These are phyloP conservation scores for Nephila pilipes DNA, from an alignment of 1,140 invertebrate genomes.

Conservation along the genomic window DNA sequence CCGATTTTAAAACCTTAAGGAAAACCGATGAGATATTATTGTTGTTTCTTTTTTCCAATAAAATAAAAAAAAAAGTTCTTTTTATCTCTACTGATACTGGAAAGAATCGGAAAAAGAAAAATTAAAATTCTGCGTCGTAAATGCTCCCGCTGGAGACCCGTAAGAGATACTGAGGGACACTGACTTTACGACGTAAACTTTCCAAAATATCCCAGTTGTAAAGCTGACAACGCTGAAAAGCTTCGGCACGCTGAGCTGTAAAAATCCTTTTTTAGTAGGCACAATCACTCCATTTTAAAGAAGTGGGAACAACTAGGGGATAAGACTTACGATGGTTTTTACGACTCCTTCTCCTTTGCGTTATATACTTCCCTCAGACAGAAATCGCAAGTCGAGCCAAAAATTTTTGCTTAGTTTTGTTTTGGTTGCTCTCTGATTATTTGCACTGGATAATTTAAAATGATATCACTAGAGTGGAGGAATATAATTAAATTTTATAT, in stretches of 20 bases:
- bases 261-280: slow-evolving; percentile 50
- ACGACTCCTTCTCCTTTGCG: slow-evolving; percentile 1
- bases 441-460: slow-evolving; percentile 10
- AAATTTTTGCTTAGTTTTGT: neutral
- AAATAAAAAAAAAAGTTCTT: neutral
- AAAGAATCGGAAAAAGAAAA: slow-evolving; percentile 15
- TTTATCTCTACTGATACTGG: slow-evolving; percentile 4
- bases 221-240: slow-evolving; percentile 30
- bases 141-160: slow-evolving; percentile 9
- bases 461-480: neutral
- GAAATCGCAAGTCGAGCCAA: neutral
- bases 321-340: slow-evolving; percentile 35
- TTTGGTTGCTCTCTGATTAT: neutral
- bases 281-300: slow-evolving; percentile 54
- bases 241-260: slow-evolving; percentile 38
- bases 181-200: slow-evolving; percentile 38
- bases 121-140: slow-evolving; percentile 36
- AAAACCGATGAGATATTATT: slow-evolving; percentile 36
- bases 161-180: slow-evolving; percentile 36
- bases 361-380: slow-evolving; percentile 6
- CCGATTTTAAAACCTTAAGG: slow-evolving; percentile 9
- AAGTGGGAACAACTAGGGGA: slow-evolving; percentile 37
- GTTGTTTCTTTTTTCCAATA: neutral
- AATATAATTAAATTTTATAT: neutral
- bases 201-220: slow-evolving; percentile 38